Evolutionary conservation across 2,888 invertebrate genomes (phyloP).

Genomic region (Drosophila merina): DNA sequence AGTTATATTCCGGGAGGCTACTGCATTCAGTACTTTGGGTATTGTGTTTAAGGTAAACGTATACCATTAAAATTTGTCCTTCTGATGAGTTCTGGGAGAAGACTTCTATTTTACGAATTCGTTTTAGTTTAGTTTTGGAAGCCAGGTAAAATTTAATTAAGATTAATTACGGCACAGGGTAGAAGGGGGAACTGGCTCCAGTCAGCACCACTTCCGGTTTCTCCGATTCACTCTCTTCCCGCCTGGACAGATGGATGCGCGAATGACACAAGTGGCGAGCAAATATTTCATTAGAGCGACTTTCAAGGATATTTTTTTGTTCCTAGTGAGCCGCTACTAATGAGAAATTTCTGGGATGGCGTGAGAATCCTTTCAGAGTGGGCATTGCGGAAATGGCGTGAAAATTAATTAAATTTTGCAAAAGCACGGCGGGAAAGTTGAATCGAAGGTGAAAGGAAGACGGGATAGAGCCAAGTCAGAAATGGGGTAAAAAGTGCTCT

Average conservation of each 20-base stretch:
- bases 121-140: conserved; percentile 1
- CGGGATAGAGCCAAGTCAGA: conserved; percentile 17
- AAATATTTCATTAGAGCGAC: conserved; percentile 77
- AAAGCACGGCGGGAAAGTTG: conserved; percentile 5
- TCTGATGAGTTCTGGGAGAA: background rate
- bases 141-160: conserved; percentile 71
- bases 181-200: conserved; percentile 61
- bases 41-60: no score
- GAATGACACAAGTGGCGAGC: conserved; percentile 77
- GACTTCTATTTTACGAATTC: background rate
- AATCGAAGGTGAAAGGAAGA: background rate
- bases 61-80: no score
- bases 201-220: conserved; percentile 61
- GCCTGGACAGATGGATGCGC: conserved; percentile 60
- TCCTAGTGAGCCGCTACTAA: conserved; percentile 61
- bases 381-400: conserved; percentile 61
- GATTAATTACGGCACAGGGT: conserved; percentile 69
- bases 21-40: no score
- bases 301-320: conserved; percentile 51
- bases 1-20: no score
- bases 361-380: conserved; percentile 69
- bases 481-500: conserved; percentile 56
- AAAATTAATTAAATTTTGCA: conserved; percentile 77
- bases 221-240: conserved; percentile 25
- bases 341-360: conserved; percentile 68